phyloP scores from a whole-genome alignment of 2,888 invertebrate genomes.

The Limnephilus marmoratus region DNA sequence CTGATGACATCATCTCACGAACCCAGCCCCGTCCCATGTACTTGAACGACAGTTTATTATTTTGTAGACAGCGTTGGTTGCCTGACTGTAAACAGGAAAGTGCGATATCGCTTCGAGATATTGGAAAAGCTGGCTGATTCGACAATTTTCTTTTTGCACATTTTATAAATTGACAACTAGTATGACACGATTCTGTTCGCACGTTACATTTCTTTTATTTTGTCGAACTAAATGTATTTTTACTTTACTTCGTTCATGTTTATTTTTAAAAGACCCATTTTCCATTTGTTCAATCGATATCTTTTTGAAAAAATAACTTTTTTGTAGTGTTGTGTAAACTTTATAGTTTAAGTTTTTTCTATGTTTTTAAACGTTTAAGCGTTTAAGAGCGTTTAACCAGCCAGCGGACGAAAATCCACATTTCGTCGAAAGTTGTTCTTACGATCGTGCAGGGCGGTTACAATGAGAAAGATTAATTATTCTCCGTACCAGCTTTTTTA shows the following conservation, averaged over 20 bases:
- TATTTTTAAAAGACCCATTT: background rate
- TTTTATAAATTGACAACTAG: background rate
- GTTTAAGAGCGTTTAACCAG: too few relatives aligned
- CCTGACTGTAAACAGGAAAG: background rate
- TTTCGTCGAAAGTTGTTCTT: too few relatives aligned
- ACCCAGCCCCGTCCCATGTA: background rate
- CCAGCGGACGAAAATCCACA: too few relatives aligned
- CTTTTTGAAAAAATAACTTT: too few relatives aligned
- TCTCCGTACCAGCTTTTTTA: too few relatives aligned
- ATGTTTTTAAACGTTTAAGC: background rate
- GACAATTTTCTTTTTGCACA: background rate
- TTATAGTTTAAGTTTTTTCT: background rate
- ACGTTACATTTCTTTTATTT: background rate
- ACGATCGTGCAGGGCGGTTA: too few relatives aligned
- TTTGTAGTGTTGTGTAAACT: background rate
- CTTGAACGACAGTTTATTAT: background rate
- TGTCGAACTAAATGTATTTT: background rate
- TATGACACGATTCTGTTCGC: background rate
- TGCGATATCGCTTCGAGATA: background rate
- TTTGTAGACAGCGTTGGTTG: background rate
- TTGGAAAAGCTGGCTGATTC: conserved; percentile 4
- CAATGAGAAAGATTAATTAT: too few relatives aligned
- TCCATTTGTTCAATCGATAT: too few relatives aligned
- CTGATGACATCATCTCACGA: background rate
- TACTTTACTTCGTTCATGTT: background rate